These are phyloP conservation scores for Heliconius hortense DNA, from an alignment of 2,888 invertebrate genomes.

Conservation along the genomic window DNA sequence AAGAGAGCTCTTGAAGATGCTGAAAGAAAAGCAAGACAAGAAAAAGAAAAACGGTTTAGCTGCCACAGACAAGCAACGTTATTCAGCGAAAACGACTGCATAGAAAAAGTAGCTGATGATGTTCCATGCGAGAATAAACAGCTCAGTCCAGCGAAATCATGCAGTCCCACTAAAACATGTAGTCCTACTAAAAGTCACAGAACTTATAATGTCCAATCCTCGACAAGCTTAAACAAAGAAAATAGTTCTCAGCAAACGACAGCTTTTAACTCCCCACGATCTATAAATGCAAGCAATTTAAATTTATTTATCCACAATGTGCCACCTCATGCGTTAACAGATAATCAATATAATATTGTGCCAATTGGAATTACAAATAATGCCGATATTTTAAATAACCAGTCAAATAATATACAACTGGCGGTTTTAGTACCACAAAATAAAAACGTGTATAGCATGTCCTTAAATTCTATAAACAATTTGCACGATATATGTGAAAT, in stretches of 20 bases:
- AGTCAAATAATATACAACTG: conserved; percentile 80
- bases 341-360: conserved; percentile 73
- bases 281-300: conserved; percentile 67
- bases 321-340: conserved; percentile 67
- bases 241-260: conserved; percentile 68
- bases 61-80: conserved; percentile 58
- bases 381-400: conserved; percentile 68
- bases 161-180: conserved; percentile 43
- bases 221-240: conserved; percentile 68
- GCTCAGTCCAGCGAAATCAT: conserved; percentile 43
- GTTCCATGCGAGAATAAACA: conserved; percentile 49
- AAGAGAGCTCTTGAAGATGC: conserved; percentile 90
- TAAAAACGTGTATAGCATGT: conserved; percentile 70
- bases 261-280: conserved; percentile 72
- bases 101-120: conserved; percentile 50
- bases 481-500: conserved; percentile 61
- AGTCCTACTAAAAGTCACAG: conserved; percentile 71
- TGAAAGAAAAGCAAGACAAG: conserved; percentile 86
- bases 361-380: conserved; percentile 70
- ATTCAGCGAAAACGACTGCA: conserved; percentile 49
- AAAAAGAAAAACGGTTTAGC: conserved; percentile 81
- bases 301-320: conserved; percentile 74
- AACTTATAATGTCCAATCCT: conserved; percentile 72
- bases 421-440: conserved; percentile 83
- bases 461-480: conserved; percentile 69